Evolutionary conservation across 2,113 vertebrate species (phyloP).

Genomic region (Fregetta grallaria): DNA sequence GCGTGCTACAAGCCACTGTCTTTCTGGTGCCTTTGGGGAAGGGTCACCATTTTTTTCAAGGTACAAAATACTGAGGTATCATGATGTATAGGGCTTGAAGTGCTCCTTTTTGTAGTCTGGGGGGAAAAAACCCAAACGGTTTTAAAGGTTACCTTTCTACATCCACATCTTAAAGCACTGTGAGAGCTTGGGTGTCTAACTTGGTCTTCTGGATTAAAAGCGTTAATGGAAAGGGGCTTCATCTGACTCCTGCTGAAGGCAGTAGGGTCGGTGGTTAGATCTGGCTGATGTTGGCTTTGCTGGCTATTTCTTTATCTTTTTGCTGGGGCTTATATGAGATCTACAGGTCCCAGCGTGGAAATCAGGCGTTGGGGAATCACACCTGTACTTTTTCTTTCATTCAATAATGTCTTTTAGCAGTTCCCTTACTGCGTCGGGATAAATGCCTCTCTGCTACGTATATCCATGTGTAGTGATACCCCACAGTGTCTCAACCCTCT

Average conservation of each 20-base stretch:
- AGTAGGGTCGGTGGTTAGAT: not conserved
- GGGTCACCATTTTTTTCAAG: not conserved
- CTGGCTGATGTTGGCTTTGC: not conserved
- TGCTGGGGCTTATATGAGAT: not conserved
- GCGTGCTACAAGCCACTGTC: no score
- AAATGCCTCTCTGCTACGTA: not conserved
- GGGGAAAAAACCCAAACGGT: fast-evolving
- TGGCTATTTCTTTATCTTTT: not conserved
- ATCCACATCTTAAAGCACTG: not conserved
- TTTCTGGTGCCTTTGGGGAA: not conserved
- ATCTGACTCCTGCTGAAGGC: not conserved
- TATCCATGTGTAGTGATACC: not conserved
- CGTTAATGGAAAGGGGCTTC: not conserved
- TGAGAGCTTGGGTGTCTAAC: not conserved
- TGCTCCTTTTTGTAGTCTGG: not conserved
- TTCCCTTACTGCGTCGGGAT: not conserved
- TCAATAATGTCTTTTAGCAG: not conserved
- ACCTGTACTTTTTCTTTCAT: not conserved
- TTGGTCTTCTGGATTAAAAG: not conserved
- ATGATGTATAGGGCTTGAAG: not conserved
- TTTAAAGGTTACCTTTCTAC: not conserved
- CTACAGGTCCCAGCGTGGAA: not conserved
- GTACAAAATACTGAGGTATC: not conserved
- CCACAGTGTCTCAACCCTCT: not conserved
- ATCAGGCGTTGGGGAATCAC: not conserved